phyloP scores from a whole-genome alignment of 2,113 vertebrate genomes.

The Odontophorus gujanensis region DNA sequence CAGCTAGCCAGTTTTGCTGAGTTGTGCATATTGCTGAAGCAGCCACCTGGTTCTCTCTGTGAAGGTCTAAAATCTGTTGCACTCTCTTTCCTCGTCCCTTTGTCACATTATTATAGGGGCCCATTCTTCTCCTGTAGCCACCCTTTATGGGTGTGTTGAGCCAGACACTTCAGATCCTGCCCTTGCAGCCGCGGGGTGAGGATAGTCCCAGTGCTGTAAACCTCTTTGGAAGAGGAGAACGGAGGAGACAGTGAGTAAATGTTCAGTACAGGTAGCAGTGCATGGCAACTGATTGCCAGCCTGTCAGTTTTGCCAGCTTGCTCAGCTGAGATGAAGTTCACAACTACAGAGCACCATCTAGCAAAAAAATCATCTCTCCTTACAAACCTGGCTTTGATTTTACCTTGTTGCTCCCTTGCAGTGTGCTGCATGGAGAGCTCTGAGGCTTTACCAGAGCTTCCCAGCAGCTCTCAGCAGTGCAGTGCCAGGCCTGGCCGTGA shows the following conservation, averaged over 20 bases:
- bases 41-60: background rate
- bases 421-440: background rate
- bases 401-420: background rate
- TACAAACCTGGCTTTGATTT: constrained; percentile 42
- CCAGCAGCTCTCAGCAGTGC: background rate
- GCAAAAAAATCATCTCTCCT: background rate
- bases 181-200: background rate
- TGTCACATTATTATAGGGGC: constrained; percentile 4
- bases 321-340: background rate
- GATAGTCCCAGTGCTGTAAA: background rate
- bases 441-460: background rate
- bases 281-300: background rate
- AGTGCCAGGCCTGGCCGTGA: background rate
- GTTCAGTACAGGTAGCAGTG: background rate
- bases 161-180: background rate
- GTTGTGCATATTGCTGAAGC: constrained; percentile 12
- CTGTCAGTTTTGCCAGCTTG: background rate
- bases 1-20: constrained; percentile 34
- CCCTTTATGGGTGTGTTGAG: background rate
- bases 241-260: background rate
- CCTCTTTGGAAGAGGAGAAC: background rate
- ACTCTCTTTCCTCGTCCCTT: background rate
- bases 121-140: background rate
- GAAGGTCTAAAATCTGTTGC: constrained; percentile 19
- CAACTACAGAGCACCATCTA: constrained; percentile 24